Evolutionary conservation across 2,888 invertebrate genomes (phyloP).

Genomic region (Gastrophysa polygoni): DNA sequence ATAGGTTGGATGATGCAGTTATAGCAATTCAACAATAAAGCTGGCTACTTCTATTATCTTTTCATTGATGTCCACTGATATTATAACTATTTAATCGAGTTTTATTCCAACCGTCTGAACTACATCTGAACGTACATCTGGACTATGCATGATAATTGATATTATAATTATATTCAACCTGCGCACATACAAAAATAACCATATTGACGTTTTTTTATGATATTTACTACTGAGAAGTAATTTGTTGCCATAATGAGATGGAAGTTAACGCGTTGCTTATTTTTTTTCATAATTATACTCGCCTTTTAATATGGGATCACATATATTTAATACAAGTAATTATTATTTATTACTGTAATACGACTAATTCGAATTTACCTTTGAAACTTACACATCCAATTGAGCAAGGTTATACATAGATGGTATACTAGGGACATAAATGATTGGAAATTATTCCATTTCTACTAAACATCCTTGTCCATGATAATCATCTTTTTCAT

Average conservation of each 20-base stretch:
- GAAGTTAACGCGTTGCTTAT: conserved; percentile 25
- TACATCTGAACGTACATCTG: conserved; percentile 31
- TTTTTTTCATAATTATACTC: conserved; percentile 32
- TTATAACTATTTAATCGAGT: no score
- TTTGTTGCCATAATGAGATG: conserved; percentile 34
- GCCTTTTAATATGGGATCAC: conserved; percentile 34
- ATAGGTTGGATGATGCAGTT: no score
- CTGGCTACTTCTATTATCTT: no score
- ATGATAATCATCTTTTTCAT: not conserved
- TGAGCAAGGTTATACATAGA: conserved; percentile 23
- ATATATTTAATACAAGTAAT: conserved; percentile 29
- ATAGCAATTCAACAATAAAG: no score
- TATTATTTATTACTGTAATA: conserved; percentile 29
- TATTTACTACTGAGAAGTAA: conserved; percentile 37
- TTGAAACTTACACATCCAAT: conserved; percentile 25
- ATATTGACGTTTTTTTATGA: conserved; percentile 35
- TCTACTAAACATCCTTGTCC: not conserved
- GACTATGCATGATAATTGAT: conserved; percentile 37
- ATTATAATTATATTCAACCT: conserved; percentile 36
- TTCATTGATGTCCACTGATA: no score
- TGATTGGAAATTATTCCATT: conserved; percentile 1
- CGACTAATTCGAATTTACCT: conserved; percentile 29
- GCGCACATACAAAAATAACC: conserved; percentile 37
- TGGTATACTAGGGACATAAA: conserved; percentile 12
- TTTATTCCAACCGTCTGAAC: no score